Conservation (phyloP, 2,888 invertebrate species). For the Synanthedon vespiformis region DNA sequence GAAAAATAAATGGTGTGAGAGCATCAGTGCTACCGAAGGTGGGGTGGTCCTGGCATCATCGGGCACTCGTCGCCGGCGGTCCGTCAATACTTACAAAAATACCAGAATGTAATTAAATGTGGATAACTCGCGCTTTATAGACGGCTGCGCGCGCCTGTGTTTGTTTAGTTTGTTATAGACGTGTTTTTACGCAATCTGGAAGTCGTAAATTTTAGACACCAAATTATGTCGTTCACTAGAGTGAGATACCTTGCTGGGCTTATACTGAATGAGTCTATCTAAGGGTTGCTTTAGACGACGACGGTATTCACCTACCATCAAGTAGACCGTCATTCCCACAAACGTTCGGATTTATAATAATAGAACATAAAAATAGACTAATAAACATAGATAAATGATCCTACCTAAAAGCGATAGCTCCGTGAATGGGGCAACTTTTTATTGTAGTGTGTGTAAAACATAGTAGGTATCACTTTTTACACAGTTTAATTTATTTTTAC, state of each 20-base stretch:
- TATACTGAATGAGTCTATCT: no score
- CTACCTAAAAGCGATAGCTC: no score
- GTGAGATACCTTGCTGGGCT: not conserved
- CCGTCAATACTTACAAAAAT: constrained; percentile 65
- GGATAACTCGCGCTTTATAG: constrained; percentile 68
- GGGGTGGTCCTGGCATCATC: constrained; percentile 38
- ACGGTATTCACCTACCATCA: no score
- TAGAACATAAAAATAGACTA: no score
- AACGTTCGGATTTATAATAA: no score
- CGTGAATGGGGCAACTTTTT: no score
- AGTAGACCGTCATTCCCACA: no score
- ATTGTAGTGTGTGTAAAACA: no score
- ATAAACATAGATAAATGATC: no score
- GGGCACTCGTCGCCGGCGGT: constrained; percentile 52
- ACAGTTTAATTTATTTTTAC: no score
- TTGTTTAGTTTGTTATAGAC: constrained; percentile 67
- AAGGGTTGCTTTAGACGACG: no score
- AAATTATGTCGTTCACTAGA: constrained; percentile 61
- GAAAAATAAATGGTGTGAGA: not conserved
- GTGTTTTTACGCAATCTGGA: constrained; percentile 71
- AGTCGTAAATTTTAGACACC: constrained; percentile 66
- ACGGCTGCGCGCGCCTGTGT: constrained; percentile 62
- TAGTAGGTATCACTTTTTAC: no score
- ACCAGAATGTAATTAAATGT: constrained; percentile 69
- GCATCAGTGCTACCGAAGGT: not conserved